These are phyloP conservation scores for Okapia johnstoni DNA, from an alignment of 2,113 vertebrate species.

Conservation along the genomic window DNA sequence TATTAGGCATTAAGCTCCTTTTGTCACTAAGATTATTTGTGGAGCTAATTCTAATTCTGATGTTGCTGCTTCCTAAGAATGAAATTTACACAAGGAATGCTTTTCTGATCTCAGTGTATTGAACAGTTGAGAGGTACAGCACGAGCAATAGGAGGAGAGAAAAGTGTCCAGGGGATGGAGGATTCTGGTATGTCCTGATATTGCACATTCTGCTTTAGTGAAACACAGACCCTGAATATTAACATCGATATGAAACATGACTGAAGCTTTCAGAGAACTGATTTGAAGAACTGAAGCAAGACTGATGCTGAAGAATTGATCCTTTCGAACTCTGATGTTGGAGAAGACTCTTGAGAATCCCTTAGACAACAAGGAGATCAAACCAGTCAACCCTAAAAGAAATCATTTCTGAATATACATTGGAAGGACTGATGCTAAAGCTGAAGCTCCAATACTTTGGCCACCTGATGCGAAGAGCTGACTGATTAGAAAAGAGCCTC, in stretches of 20 bases:
- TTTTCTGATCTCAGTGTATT: not conserved
- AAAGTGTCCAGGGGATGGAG: not conserved
- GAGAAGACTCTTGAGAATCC: not conserved
- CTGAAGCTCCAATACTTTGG: not conserved
- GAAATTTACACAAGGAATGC: not conserved
- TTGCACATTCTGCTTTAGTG: not conserved
- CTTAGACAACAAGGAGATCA: not conserved
- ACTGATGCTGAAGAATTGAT: not conserved
- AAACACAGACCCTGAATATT: not conserved
- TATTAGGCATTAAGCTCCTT: not conserved
- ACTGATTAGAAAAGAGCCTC: not conserved
- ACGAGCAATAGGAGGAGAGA: not conserved
- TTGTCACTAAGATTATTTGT: not conserved
- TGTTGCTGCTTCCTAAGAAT: not conserved
- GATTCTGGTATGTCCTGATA: too few relatives aligned
- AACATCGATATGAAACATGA: not conserved
- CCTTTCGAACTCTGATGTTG: not conserved
- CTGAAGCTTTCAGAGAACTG: not conserved
- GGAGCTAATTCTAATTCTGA: not conserved
- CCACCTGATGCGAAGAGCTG: not conserved
- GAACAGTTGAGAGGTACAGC: not conserved
- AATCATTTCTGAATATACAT: not conserved
- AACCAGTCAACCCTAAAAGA: not conserved
- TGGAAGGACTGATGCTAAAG: not conserved
- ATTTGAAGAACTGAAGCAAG: not conserved